Percentiles rank a stretch among this genome's conserved stretches.
Conservation (phyloP, 2,113 vertebrate species). For the Brachyhypopomus gauderio region DNA sequence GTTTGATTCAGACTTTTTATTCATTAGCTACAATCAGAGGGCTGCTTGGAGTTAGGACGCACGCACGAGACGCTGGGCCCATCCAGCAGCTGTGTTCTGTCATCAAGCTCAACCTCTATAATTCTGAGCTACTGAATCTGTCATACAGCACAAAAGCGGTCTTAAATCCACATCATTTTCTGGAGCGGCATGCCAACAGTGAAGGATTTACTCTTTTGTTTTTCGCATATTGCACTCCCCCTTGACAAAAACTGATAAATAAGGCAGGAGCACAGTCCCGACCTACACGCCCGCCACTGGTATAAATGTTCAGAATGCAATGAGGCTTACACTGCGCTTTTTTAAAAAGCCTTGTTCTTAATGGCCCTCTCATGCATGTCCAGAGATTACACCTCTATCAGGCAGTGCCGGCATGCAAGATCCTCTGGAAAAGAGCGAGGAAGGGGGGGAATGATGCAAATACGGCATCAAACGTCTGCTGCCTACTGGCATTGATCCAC, state of each 20-base stretch:
- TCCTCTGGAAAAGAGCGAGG: conserved; percentile 42
- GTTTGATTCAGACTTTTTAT: not conserved
- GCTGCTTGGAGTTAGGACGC: not conserved
- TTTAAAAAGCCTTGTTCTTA: conserved; percentile 62
- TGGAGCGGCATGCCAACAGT: not conserved
- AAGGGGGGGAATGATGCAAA: conserved; percentile 70
- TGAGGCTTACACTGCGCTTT: conserved; percentile 15
- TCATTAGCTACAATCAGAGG: conserved; percentile 10
- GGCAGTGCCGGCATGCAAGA: conserved; percentile 55
- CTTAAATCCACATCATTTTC: conserved; percentile 21
- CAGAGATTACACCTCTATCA: conserved; percentile 63
- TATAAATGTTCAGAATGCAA: conserved; percentile 31
- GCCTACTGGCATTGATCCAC: conserved; percentile 75
- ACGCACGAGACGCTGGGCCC: not conserved
- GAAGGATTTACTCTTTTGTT: not conserved
- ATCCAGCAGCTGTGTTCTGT: conserved; percentile 20
- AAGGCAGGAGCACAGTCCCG: not conserved
- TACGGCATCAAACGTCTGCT: conserved; percentile 76
- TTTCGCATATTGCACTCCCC: not conserved
- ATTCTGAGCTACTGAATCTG: conserved; percentile 34
- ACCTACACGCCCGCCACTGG: not conserved
- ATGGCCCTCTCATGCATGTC: conserved; percentile 47
- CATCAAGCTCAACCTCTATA: conserved; percentile 27
- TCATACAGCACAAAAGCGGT: conserved; percentile 6
- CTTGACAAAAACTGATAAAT: conserved; percentile 20